These are phyloP conservation scores for Apaloderma vittatum DNA, from an alignment of 2,113 vertebrate species.

Conservation along the genomic window DNA sequence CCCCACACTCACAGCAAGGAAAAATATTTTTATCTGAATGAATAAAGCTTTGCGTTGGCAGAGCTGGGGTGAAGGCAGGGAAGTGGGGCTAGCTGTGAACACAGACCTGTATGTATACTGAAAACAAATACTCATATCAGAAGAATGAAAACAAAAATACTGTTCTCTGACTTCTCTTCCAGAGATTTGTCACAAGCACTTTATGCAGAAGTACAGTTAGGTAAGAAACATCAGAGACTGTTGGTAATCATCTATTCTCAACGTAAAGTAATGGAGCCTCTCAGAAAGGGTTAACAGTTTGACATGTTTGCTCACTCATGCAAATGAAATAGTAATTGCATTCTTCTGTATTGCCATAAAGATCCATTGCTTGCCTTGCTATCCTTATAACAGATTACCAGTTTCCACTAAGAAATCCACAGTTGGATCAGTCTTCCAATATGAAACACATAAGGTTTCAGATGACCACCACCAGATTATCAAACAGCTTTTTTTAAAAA, in stretches of 20 bases:
- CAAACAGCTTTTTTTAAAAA: not conserved
- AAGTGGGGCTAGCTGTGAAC: not conserved
- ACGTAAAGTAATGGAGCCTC: not conserved
- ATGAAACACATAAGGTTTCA: not conserved
- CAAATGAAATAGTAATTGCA: not conserved
- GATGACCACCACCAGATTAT: not conserved
- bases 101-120: accelerated
- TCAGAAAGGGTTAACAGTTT: not conserved
- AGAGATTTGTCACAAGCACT: not conserved
- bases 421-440: not conserved
- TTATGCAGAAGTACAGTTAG: not conserved
- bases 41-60: not conserved
- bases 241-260: not conserved
- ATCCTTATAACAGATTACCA: not conserved
- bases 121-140: not conserved
- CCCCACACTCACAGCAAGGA: not conserved
- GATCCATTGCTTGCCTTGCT: not conserved
- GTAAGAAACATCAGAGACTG: not conserved
- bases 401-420: not conserved
- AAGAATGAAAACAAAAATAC: not conserved
- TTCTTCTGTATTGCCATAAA: not conserved
- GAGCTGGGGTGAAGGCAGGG: not conserved
- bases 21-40: not conserved
- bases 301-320: not conserved
- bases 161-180: not conserved